phyloP scores from a whole-genome alignment of 53 echinoderm and acorn worm genomes.

The Patiria pectinifera region DNA sequence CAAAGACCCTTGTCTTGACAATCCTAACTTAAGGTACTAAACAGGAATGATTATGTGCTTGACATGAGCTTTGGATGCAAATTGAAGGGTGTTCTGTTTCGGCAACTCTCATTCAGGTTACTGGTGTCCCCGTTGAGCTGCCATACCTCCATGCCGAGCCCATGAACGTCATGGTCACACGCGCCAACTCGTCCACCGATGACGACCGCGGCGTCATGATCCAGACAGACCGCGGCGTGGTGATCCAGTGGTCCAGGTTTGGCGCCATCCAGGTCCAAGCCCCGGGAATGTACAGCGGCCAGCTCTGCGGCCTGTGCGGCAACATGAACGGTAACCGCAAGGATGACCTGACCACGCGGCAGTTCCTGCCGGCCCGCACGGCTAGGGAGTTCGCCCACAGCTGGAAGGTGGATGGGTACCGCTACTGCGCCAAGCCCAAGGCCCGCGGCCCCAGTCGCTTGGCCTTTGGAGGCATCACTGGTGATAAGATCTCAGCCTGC shows the following conservation, averaged over 20 bases:
- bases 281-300: slow-evolving; percentile 6
- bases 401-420: slow-evolving; percentile 87
- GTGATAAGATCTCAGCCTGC: slow-evolving; percentile 35
- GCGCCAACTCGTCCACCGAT: not conserved
- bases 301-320: slow-evolving; percentile 77
- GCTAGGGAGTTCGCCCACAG: slow-evolving; percentile 74
- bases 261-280: slow-evolving; percentile 54
- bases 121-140: slow-evolving; percentile 63
- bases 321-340: slow-evolving; percentile 77
- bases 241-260: slow-evolving; percentile 61
- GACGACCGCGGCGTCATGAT: slow-evolving; percentile 30
- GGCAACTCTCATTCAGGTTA: slow-evolving; percentile 8
- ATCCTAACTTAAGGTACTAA: too few relatives aligned
- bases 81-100: not conserved
- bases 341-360: slow-evolving; percentile 77
- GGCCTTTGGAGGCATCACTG: slow-evolving; percentile 24
- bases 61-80: not conserved
- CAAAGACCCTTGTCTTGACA: too few relatives aligned
- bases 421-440: slow-evolving; percentile 42
- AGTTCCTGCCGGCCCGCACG: slow-evolving; percentile 64
- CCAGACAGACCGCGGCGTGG: slow-evolving; percentile 69
- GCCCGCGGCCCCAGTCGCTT: not conserved
- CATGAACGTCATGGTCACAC: slow-evolving; percentile 55
- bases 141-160: slow-evolving; percentile 75
- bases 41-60: too few relatives aligned